Base-by-base conservation (phyloP, 2,797 vertebrate species). In the Aldrovandia affinis region DNA sequence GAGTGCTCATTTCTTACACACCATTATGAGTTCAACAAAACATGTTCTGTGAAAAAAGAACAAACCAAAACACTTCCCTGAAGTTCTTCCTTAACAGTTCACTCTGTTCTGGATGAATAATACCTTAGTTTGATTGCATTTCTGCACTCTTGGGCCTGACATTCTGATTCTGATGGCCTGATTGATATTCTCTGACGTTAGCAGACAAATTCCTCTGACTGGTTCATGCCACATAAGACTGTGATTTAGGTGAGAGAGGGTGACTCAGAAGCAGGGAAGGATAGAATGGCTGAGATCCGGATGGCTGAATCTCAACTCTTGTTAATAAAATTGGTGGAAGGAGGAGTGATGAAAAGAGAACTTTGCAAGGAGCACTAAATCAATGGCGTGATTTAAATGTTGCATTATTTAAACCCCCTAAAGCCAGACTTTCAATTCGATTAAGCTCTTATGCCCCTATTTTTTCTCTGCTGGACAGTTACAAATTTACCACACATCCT, bases 361-460 rank as follows among this genome's bases (percentile, higher is more conserved):
- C 87, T 86, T 88, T 86, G 30, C 83, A 84, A 55, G 83, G 85
- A 81, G 84, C 88, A 85, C 86, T 90, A 85, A 89, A 86, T 86
- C 86, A 84, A 84, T 84, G 82, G 88, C 88, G 86, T 84, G 86
- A 89, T 86, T 81, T 84, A 86, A 89, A 88, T 39, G 14, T 80
- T 82, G 86, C 91, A 88, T 90, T 89, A 90, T 89, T 91, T 89
- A 89, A 88, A 75, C 80, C 73, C 63, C 88, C 89, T 86, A 89
- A 91, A 88, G 84, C 87, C 81, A 83, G 88, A 89, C 89, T 89
- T 91, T 88, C 89, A 90, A 90, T 93, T 92, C 77, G 92, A 92
- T 93, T 92, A 91, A 92, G 88, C 55, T 44, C 85, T 83, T 86
- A 88, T 86, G 88, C 87, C 88, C 84, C 90, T 87, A 88, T 81